These are phyloP conservation scores for Oxyura jamaicensis DNA, from an alignment of 2,113 vertebrate species.

Conservation along the genomic window DNA sequence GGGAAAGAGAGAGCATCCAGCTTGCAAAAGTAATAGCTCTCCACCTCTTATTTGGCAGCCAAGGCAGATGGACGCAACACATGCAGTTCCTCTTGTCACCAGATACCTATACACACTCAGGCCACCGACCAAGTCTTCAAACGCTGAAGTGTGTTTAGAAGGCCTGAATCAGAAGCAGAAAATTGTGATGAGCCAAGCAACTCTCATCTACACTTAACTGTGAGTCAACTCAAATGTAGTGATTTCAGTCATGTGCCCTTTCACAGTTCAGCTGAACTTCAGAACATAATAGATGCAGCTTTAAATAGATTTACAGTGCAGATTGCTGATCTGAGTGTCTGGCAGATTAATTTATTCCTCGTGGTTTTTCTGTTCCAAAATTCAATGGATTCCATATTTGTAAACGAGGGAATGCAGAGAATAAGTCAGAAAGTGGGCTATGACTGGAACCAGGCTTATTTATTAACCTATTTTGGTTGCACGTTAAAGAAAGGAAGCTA, in stretches of 20 bases:
- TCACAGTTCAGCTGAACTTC: constrained; percentile 67
- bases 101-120: not conserved
- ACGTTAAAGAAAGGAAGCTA: constrained; percentile 66
- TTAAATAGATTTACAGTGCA: constrained; percentile 64
- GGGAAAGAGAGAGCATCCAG: not conserved
- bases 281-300: constrained; percentile 57
- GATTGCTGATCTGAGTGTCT: constrained; percentile 54
- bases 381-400: constrained; percentile 69
- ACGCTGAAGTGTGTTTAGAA: not conserved
- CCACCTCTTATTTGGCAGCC: not conserved
- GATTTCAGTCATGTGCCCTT: constrained; percentile 67
- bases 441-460: constrained; percentile 62
- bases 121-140: not conserved
- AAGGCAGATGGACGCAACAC: not conserved
- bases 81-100: not conserved
- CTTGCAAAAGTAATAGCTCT: not conserved
- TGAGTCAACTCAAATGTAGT: constrained; percentile 59
- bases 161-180: constrained; percentile 37
- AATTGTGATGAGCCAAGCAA: constrained; percentile 19
- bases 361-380: constrained; percentile 63
- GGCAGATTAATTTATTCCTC: constrained; percentile 68
- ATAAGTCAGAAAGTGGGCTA: constrained; percentile 59
- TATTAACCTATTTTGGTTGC: constrained; percentile 63
- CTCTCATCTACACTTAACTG: constrained; percentile 21
- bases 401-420: constrained; percentile 51